Conservation (phyloP, 2,113 vertebrate species). For the Rhea americana region DNA sequence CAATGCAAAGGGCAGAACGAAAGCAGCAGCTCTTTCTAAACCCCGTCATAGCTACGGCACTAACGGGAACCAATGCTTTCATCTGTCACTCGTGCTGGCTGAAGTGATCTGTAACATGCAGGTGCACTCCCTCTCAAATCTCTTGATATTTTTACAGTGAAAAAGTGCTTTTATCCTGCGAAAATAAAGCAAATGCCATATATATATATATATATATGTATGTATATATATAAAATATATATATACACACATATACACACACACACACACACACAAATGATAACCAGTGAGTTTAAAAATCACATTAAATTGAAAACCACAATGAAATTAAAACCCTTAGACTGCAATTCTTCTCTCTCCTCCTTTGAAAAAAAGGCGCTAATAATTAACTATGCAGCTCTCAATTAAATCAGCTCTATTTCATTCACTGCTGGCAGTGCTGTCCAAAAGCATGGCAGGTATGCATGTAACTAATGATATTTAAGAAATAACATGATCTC, state of each 20-base stretch:
- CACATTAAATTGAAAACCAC: not conserved
- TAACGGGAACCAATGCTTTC: not conserved
- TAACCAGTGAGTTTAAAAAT: slow-evolving; percentile 8
- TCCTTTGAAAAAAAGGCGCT: not conserved
- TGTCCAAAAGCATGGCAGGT: not conserved
- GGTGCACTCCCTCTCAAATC: not conserved
- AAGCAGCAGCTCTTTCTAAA: not conserved
- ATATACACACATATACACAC: too few relatives aligned
- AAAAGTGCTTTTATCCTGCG: not conserved
- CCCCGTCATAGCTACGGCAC: not conserved
- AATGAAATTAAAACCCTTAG: slow-evolving; percentile 48
- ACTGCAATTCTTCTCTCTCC: slow-evolving; percentile 1
- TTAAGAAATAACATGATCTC: not conserved
- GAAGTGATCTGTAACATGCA: not conserved
- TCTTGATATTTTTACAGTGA: not conserved
- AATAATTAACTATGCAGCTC: slow-evolving; percentile 45
- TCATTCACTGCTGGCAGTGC: not conserved
- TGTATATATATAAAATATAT: not conserved
- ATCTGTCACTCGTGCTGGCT: not conserved
- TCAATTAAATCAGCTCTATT: slow-evolving; percentile 37
- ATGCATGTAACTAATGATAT: slow-evolving; percentile 7
- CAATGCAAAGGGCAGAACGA: not conserved
- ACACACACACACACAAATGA: not conserved
- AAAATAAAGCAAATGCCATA: not conserved
- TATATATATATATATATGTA: not conserved